Evolutionary conservation across 2,888 invertebrate species (phyloP).

Genomic region (Sialis fuliginosa): DNA sequence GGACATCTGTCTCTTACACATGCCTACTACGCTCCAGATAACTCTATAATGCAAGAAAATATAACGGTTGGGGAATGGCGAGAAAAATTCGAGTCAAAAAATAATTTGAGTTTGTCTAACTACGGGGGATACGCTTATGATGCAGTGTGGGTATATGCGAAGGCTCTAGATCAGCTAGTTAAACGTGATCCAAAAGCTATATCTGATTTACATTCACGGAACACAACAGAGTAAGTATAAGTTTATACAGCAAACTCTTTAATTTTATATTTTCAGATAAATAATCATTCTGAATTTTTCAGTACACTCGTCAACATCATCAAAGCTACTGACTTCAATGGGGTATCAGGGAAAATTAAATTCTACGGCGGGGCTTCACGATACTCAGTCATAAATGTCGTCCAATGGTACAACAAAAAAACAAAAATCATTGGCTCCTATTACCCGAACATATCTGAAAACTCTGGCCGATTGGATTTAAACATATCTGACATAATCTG

Average conservation of each 20-base stretch:
- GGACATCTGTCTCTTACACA: constrained; percentile 56
- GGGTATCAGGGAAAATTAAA: constrained; percentile 54
- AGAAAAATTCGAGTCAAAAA: constrained; percentile 22
- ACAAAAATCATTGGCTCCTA: constrained; percentile 36
- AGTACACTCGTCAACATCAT: constrained; percentile 43
- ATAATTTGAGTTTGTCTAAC: constrained; percentile 25
- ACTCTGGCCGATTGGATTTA: constrained; percentile 32
- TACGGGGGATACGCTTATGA: constrained; percentile 67
- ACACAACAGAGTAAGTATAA: constrained; percentile 29
- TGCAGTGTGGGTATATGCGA: constrained; percentile 65
- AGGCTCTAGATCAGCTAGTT: constrained; percentile 46
- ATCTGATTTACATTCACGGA: constrained; percentile 32
- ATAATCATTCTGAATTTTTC: constrained; percentile 11
- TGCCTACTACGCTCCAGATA: constrained; percentile 43
- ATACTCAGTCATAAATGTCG: constrained; percentile 37
- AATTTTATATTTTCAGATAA: neutral
- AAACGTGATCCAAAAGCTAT: constrained; percentile 38
- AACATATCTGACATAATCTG: constrained; percentile 39
- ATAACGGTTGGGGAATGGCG: constrained; percentile 46
- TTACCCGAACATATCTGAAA: constrained; percentile 30
- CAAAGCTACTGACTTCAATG: constrained; percentile 47
- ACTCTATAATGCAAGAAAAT: constrained; percentile 41
- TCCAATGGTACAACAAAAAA: constrained; percentile 36
- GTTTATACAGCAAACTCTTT: neutral
- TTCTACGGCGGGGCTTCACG: constrained; percentile 53